These are phyloP conservation scores for Nylanderia fulva DNA, from an alignment of 1,140 invertebrate genomes.

Conservation along the genomic window DNA sequence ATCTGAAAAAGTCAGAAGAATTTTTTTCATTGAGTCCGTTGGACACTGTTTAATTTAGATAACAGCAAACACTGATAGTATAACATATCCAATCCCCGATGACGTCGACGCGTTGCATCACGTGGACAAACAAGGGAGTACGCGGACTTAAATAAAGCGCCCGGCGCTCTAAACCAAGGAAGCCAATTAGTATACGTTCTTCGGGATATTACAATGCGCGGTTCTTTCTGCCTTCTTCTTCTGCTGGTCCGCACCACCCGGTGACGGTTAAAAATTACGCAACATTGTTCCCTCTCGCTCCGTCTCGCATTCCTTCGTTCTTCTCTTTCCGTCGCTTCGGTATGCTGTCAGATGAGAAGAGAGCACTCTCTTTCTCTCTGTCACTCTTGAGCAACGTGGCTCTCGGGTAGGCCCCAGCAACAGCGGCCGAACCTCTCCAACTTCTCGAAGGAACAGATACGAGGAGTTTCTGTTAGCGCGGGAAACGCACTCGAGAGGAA, in stretches of 20 bases:
- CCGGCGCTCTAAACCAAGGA: neutral
- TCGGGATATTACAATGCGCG: neutral
- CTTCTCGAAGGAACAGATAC: neutral
- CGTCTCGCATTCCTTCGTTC: conserved; percentile 35
- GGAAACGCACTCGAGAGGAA: conserved; percentile 19
- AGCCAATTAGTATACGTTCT: neutral
- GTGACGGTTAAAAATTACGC: conserved; percentile 77
- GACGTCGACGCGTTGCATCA: too few relatives aligned
- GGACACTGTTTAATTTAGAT: too few relatives aligned
- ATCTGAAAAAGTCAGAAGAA: too few relatives aligned
- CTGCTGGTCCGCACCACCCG: neutral
- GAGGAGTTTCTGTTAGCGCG: conserved; percentile 31
- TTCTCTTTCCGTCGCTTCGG: conserved; percentile 35
- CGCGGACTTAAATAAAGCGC: neutral
- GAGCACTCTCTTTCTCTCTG: conserved; percentile 28
- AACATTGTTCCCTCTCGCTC: conserved; percentile 70
- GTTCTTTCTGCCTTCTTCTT: neutral
- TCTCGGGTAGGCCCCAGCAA: conserved; percentile 22
- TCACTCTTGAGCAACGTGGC: conserved; percentile 33
- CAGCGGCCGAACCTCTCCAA: conserved; percentile 24
- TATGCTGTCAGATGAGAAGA: conserved; percentile 31
- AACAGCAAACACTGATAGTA: too few relatives aligned
- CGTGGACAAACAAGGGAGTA: neutral
- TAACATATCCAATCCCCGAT: too few relatives aligned
- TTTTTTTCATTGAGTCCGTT: too few relatives aligned